Percentiles rank a stretch among this genome's conserved stretches.
phyloP scores from a whole-genome alignment of 2,888 invertebrate genomes.

The Ectobius pallidus region DNA sequence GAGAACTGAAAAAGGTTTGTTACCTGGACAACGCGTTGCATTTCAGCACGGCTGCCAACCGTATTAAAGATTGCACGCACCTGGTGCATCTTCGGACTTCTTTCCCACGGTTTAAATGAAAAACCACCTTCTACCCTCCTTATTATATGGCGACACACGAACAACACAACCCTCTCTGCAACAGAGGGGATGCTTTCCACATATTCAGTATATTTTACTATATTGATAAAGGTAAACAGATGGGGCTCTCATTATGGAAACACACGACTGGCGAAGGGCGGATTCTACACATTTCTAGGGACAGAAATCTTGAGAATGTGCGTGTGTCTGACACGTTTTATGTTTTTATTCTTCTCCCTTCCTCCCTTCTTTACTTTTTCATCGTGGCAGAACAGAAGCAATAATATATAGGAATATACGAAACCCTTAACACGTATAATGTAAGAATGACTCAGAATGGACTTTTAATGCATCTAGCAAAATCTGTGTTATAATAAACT shows the following conservation, averaged over 20 bases:
- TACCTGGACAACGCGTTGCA: too few species aligned
- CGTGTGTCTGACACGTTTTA: conserved; percentile 26
- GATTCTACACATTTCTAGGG: background rate
- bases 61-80: background rate
- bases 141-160: conserved; percentile 23
- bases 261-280: conserved; percentile 1
- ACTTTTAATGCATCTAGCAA: too few species aligned
- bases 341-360: background rate
- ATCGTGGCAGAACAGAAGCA: too few species aligned
- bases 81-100: background rate
- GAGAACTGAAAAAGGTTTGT: too few species aligned
- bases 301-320: background rate
- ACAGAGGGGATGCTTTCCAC: background rate
- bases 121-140: background rate
- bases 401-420: too few species aligned
- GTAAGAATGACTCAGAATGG: too few species aligned
- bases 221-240: conserved; percentile 18
- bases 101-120: conserved; percentile 11
- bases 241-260: conserved; percentile 14
- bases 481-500: too few species aligned
- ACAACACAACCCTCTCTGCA: conserved; percentile 7
- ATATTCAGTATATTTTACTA: conserved; percentile 13
- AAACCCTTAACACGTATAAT: too few species aligned
- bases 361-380: background rate
- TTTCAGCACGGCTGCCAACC: too few species aligned